Conservation (phyloP, 2,797 vertebrate species). For the Chaetodon trifasciatus region DNA sequence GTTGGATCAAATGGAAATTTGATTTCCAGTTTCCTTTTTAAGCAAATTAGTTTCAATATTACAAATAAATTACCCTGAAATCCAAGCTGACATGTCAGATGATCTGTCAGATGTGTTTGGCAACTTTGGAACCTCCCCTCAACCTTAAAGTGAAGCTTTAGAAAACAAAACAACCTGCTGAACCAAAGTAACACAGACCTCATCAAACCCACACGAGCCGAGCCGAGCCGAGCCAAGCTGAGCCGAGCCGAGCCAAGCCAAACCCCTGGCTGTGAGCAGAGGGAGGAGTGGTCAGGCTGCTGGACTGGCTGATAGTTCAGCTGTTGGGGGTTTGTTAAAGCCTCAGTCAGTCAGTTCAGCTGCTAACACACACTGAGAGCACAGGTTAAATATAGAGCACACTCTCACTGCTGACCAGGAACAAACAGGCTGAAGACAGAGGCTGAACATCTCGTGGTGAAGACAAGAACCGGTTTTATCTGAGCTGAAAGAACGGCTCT, state of each 20-base stretch:
- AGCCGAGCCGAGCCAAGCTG: background rate
- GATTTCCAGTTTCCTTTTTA: background rate
- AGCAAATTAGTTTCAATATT: background rate
- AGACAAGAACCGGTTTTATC: constrained; percentile 80
- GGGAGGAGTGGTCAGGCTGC: constrained; percentile 51
- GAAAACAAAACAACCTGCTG: constrained; percentile 8
- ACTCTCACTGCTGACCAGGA: constrained; percentile 82
- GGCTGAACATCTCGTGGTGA: constrained; percentile 37
- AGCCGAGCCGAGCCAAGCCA: background rate
- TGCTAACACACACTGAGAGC: constrained; percentile 93
- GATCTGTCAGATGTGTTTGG: background rate
- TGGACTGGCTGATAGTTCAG: constrained; percentile 64
- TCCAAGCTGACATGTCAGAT: background rate
- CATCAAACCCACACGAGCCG: background rate
- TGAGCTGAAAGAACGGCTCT: constrained; percentile 78
- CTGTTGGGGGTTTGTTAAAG: constrained; percentile 81
- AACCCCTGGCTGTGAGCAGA: constrained; percentile 31
- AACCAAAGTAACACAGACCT: constrained; percentile 15
- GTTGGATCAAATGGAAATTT: background rate
- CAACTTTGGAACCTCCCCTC: background rate
- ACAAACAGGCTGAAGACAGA: constrained; percentile 52
- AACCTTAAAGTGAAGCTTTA: background rate
- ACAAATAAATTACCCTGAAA: background rate
- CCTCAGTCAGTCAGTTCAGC: constrained; percentile 90
- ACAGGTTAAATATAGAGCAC: constrained; percentile 94